Evolutionary conservation across 23 tunicate genomes (phyloP), one percentile per base, ranked within the genome.

Genomic region (Diplosoma virens): DNA sequence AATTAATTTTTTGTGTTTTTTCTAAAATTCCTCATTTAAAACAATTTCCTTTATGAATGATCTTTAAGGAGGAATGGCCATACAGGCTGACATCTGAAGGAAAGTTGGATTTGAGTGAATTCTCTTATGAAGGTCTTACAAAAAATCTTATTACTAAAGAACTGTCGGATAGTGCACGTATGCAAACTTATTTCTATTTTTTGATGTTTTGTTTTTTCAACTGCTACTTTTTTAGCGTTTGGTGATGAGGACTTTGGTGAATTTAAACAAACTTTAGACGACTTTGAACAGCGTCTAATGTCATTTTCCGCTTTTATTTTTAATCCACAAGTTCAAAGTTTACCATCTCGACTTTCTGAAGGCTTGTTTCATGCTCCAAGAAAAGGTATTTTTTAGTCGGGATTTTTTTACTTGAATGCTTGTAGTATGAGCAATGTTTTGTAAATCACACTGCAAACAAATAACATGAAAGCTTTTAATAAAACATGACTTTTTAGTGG

Each of bases 291-390:
- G 4, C 33, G 80, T 9, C 25, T 82, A 32, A 61, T 6, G 3
- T 58, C 64, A n/a, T 82, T 82, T 60, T 45, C 78, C 36, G 25
- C 73, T 37, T 82, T 52, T 33, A 41, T 73, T 5, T 60, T 74
- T 11, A 60, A 65, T 61, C 73, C 80, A 31, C 25, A 52, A 34
- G 75, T 16, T 3, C 80, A 82, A 3, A 56, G 41, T 33, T 37
- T 58, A 6, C 67, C 87, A 14, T 88, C 95, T 6, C 66, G 95
- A 32, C 50, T 88, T 0, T 58, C 65, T 11, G 84, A 88, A 17
- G 77, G 77, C 5, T 67, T 88, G 23, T 88, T 88, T 82, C 95
- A 88, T 50, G 95, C 95, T 16, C 95, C 95, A 4, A 82, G 73
- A 41, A 58, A 82, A 69, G 95, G 95, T 88, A 16, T 9, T 9